Evolutionary conservation across 2,797 vertebrate genomes (phyloP), one percentile per base, ranked within the genome.

Genomic region (Poecilia picta): DNA sequence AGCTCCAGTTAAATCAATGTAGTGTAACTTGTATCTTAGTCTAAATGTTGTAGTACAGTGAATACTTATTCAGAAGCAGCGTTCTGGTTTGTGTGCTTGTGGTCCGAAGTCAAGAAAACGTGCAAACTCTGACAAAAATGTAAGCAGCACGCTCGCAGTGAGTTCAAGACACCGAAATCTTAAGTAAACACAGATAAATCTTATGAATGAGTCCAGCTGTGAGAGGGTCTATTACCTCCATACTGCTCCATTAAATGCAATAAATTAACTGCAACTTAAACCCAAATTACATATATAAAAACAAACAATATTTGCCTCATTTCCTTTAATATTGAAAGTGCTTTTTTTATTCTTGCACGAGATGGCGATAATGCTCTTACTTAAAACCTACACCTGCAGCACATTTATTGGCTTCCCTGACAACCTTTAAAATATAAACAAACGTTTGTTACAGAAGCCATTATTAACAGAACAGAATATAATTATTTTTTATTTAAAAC

Each of bases 31-130:
- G 49, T 64, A 79, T 72, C 71, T 72, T 75, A 78, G 73, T 64
- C 75, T 83, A 68, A 31, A 79, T 31, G 43, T 82, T 80, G 77
- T 71, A 72, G 75, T 76, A 75, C 74, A 81, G 78, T 78, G 75
- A 88, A 86, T 59, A 53, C 62, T 49, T 28, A 77, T 70, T 74
- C 2, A 81, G 71, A 87, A 79, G 77, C 23, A 76, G n/a, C 71
- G 39, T 76, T 74, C 78, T 77, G 71, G 28, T 73, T 3, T 83
- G 74, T 89, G 85, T 85, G 82, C 87, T 83, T 81, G 86, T 75
- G 73, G 81, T 74, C 0, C 20, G 20, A 51, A 13, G 66, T 75
- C 79, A 89, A 88, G 85, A 79, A 7, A 85, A 81, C 76, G 81
- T 8, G 36, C 74, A 77, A 78, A 80, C 36, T 80, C 49, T 41